Conservation (phyloP, 1,140 invertebrate species). For the Drosophila sucinea region DNA sequence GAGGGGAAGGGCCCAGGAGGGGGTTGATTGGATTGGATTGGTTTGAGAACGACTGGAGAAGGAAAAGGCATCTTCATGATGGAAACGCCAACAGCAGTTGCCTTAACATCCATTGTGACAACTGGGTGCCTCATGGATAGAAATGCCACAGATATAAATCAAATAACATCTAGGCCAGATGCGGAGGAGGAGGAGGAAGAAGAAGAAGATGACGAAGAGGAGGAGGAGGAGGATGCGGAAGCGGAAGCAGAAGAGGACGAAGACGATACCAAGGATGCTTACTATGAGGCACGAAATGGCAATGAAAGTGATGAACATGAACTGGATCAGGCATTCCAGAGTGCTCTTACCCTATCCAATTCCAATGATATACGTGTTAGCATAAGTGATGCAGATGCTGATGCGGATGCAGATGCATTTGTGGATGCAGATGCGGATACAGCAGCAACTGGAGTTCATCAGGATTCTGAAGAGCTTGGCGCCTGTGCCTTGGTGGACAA, state of each 20-base stretch:
- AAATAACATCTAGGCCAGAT: constrained; percentile 18
- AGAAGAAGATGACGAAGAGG: constrained; percentile 38
- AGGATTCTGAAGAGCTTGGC: constrained; percentile 14
- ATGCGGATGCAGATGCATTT: constrained; percentile 10
- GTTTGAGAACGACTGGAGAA: neutral
- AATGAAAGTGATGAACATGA: constrained; percentile 71
- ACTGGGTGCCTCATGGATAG: constrained; percentile 34
- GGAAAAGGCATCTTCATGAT: constrained; percentile 27
- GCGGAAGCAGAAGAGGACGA: constrained; percentile 54
- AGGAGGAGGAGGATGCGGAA: constrained; percentile 33
- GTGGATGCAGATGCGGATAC: neutral
- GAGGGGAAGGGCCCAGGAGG: constrained; percentile 1
- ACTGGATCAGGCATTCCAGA: constrained; percentile 68
- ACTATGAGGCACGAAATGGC: constrained; percentile 63
- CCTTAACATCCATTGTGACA: constrained; percentile 28
- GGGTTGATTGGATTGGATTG: neutral
- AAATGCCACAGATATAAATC: constrained; percentile 25
- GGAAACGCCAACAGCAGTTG: constrained; percentile 42
- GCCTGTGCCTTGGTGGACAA: constrained; percentile 2
- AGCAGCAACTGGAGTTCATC: neutral
- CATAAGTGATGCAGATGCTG: constrained; percentile 53
- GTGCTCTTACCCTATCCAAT: constrained; percentile 61
- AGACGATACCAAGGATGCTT: constrained; percentile 66
- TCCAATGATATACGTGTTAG: constrained; percentile 65
- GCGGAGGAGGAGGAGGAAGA: constrained; percentile 22